These are phyloP conservation scores for Drosophila ficusphila DNA, from an alignment of 1,140 invertebrate species.

Conservation along the genomic window DNA sequence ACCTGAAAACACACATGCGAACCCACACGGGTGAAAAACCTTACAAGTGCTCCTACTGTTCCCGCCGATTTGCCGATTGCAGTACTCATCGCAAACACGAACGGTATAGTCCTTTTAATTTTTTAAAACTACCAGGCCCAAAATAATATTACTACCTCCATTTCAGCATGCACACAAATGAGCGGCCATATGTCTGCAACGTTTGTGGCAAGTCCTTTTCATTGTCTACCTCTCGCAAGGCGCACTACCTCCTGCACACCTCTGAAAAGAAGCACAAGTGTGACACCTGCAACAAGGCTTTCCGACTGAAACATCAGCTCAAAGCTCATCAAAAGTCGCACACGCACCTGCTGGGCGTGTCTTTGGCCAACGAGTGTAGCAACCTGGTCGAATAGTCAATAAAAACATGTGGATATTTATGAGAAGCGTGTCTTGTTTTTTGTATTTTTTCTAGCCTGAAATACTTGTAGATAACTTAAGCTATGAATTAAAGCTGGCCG, in stretches of 20 bases:
- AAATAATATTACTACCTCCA: neutral
- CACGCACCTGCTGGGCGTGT: constrained; percentile 43
- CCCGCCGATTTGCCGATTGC: constrained; percentile 66
- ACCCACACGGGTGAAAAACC: constrained; percentile 79
- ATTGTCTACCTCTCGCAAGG: constrained; percentile 79
- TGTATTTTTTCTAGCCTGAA: constrained; percentile 7
- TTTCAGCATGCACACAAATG: constrained; percentile 86
- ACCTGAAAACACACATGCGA: constrained; percentile 74
- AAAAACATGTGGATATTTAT: neutral
- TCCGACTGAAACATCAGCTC: constrained; percentile 73
- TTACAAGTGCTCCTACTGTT: constrained; percentile 60
- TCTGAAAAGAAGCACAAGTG: constrained; percentile 69
- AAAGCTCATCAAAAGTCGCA: constrained; percentile 66
- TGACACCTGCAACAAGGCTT: constrained; percentile 59
- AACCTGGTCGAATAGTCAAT: neutral
- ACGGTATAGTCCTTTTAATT: constrained; percentile 54
- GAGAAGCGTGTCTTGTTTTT: neutral
- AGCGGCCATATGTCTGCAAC: constrained; percentile 85
- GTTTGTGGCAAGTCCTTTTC: constrained; percentile 86
- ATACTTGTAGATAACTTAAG: neutral
- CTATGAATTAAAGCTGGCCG: neutral
- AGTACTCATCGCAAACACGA: constrained; percentile 74
- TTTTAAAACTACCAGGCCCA: neutral
- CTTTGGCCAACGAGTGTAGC: neutral
- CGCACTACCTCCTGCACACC: constrained; percentile 59